Evolutionary conservation across 2,888 invertebrate species (phyloP).

Genomic region (Andrena chrysosceles): DNA sequence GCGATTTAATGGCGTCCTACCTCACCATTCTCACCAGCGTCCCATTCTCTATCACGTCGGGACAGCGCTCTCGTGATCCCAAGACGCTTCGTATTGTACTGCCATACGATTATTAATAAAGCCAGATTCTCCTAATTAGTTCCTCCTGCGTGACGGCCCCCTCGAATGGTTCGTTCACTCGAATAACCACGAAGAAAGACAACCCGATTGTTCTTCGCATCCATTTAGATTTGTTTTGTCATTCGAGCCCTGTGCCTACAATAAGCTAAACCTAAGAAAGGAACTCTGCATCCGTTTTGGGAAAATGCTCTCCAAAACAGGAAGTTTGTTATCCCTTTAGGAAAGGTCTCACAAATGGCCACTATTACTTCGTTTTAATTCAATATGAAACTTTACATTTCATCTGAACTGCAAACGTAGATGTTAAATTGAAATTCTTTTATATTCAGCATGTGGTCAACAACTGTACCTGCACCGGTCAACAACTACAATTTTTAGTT

Average conservation of each 20-base stretch:
- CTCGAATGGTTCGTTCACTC: constrained; percentile 10
- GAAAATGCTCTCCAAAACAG: not conserved
- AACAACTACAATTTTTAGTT: too few species aligned
- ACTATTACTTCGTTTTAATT: too few species aligned
- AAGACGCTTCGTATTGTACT: constrained; percentile 32
- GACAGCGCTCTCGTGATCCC: not conserved
- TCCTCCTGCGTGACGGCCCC: constrained; percentile 1
- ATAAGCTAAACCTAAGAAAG: not conserved
- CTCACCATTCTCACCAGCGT: not conserved
- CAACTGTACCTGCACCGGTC: too few species aligned
- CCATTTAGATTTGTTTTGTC: not conserved
- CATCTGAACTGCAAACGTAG: too few species aligned
- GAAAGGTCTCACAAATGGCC: too few species aligned
- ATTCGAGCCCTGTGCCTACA: not conserved
- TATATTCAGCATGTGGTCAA: too few species aligned
- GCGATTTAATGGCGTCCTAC: constrained; percentile 35
- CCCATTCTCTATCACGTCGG: constrained; percentile 24
- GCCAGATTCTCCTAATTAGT: constrained; percentile 43
- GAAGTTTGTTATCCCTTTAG: too few species aligned
- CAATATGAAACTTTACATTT: too few species aligned
- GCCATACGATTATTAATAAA: constrained; percentile 49
- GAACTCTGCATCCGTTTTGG: not conserved
- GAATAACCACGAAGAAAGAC: constrained; percentile 45
- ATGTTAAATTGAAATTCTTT: too few species aligned
- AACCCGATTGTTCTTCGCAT: constrained; percentile 29